These are phyloP conservation scores for Conchocele bisecta DNA, from an alignment of 2,888 invertebrate species.

Conservation along the genomic window DNA sequence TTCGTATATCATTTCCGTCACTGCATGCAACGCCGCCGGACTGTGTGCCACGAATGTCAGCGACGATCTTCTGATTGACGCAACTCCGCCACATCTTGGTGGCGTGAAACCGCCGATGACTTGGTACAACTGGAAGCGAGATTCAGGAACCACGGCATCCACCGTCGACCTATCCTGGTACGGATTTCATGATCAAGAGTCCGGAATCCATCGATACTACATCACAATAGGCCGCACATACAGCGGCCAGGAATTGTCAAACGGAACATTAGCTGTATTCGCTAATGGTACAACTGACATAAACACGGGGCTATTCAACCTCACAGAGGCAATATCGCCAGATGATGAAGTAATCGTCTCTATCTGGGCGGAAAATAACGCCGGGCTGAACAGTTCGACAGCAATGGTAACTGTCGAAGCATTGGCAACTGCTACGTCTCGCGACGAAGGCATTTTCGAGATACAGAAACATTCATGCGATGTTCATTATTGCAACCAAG, in stretches of 20 bases:
- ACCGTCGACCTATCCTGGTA: conserved; percentile 50
- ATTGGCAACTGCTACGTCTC: not conserved
- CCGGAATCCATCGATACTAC: conserved; percentile 42
- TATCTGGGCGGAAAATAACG: conserved; percentile 51
- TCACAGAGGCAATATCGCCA: conserved; percentile 1
- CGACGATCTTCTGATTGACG: conserved; percentile 53
- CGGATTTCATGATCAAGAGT: conserved; percentile 59
- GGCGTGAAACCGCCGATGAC: conserved; percentile 48
- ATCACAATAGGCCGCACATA: conserved; percentile 42
- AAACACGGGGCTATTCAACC: too few relatives aligned
- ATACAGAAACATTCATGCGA: conserved; percentile 53
- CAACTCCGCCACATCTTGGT: conserved; percentile 61
- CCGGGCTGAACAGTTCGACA: conserved; percentile 33
- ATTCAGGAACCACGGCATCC: not conserved
- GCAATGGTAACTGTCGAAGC: conserved; percentile 34
- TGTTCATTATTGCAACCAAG: conserved; percentile 50
- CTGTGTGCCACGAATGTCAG: conserved; percentile 52
- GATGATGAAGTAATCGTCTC: conserved; percentile 42
- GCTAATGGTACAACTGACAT: not conserved
- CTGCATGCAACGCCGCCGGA: conserved; percentile 54
- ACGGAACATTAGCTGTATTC: conserved; percentile 5
- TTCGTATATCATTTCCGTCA: conserved; percentile 42
- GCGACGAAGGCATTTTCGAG: conserved; percentile 11
- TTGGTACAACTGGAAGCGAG: conserved; percentile 19
- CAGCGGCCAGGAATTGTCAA: conserved; percentile 40